phyloP scores from a whole-genome alignment of 2,888 invertebrate genomes.

The Troides helena region DNA sequence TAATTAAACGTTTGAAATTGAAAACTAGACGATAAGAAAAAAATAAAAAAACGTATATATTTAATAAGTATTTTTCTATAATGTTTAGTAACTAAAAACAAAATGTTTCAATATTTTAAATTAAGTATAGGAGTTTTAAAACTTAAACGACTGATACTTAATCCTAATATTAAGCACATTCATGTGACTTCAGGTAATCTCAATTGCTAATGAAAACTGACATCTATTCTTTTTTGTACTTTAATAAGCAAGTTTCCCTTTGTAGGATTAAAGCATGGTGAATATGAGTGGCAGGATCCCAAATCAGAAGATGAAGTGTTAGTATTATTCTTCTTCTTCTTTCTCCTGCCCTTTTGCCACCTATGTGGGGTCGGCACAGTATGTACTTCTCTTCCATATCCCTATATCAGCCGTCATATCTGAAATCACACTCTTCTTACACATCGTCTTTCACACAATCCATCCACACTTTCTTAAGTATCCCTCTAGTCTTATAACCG shows the following conservation, averaged over 20 bases:
- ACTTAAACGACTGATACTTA: constrained; percentile 32
- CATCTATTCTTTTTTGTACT: constrained; percentile 23
- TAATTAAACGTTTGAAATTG: neutral
- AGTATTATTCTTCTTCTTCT: constrained; percentile 52
- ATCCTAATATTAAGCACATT: constrained; percentile 43
- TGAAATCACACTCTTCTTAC: no score
- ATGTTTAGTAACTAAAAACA: constrained; percentile 37
- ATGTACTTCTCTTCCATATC: no score
- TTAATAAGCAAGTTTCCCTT: constrained; percentile 4
- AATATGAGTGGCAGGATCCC: constrained; percentile 96
- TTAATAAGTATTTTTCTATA: constrained; percentile 7
- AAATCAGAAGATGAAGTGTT: constrained; percentile 95
- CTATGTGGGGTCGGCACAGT: no score
- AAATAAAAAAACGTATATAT: constrained; percentile 34
- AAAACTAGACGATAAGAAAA: no score
- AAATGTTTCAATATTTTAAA: constrained; percentile 44
- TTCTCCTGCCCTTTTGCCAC: no score
- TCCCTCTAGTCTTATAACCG: no score
- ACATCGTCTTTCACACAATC: no score
- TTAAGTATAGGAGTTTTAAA: constrained; percentile 34
- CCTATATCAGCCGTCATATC: no score
- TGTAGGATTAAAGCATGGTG: constrained; percentile 84
- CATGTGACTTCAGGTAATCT: constrained; percentile 53
- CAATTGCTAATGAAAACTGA: neutral
- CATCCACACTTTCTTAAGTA: no score